These are phyloP conservation scores for Sinocyclocheilus grahami DNA, from an alignment of 2,113 vertebrate species.

Conservation along the genomic window DNA sequence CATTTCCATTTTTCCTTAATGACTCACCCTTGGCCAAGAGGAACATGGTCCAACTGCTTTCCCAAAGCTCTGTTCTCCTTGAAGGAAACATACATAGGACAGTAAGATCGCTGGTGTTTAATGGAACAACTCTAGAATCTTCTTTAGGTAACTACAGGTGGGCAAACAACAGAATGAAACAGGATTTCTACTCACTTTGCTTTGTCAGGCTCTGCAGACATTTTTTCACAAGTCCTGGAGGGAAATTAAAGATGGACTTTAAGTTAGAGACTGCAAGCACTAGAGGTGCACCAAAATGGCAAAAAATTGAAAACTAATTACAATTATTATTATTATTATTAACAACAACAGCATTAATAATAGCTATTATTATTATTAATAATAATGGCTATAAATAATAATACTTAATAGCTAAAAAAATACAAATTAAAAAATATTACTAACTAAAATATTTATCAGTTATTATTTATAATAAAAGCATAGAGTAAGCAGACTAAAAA, in stretches of 20 bases:
- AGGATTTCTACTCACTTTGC: conserved; percentile 69
- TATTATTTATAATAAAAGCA: too few species aligned
- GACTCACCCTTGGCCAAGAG: conserved; percentile 92
- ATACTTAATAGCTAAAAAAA: too few species aligned
- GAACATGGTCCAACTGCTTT: conserved; percentile 90
- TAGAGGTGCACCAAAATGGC: background rate
- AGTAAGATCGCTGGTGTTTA: background rate
- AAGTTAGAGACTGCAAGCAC: background rate
- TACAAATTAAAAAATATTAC: too few species aligned
- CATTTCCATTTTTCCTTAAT: conserved; percentile 6
- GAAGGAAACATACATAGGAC: conserved; percentile 44
- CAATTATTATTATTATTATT: too few species aligned
- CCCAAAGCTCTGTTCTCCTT: conserved; percentile 77
- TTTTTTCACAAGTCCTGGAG: conserved; percentile 75
- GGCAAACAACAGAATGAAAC: background rate
- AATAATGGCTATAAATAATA: too few species aligned
- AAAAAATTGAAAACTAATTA: too few species aligned
- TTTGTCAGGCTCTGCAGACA: conserved; percentile 68
- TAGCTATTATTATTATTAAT: background rate
- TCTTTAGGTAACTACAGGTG: background rate
- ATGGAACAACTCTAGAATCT: background rate
- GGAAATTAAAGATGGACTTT: conserved; percentile 20
- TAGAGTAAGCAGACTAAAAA: background rate
- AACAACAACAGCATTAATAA: background rate
- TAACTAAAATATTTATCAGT: too few species aligned